These are phyloP conservation scores for Catharus bicknelli DNA, from an alignment of 2,113 vertebrate genomes.

Conservation along the genomic window DNA sequence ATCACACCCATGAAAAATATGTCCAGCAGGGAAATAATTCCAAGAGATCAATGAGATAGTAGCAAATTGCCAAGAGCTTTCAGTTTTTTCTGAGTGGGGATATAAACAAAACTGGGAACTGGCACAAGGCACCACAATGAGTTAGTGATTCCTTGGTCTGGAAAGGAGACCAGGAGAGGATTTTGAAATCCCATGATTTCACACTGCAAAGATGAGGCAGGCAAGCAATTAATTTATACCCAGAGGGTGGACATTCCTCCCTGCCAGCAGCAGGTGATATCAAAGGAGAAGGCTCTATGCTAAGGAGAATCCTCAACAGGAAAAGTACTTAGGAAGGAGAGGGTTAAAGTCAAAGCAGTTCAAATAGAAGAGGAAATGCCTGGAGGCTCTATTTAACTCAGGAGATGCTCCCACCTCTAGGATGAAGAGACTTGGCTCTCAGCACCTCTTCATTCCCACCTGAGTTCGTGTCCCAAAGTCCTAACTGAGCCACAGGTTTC, in stretches of 20 bases:
- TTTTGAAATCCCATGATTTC: background rate
- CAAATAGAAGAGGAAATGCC: background rate
- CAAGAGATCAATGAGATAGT: background rate
- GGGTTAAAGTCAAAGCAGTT: background rate
- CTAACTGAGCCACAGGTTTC: background rate
- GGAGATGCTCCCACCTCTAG: background rate
- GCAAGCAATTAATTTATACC: background rate
- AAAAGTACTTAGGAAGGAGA: background rate
- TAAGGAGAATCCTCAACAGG: background rate
- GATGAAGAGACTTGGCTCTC: background rate
- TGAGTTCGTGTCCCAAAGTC: background rate
- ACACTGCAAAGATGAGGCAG: background rate
- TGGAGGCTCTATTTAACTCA: background rate
- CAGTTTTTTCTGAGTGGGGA: background rate
- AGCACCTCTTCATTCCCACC: background rate
- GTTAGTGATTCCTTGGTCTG: background rate
- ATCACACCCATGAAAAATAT: slow-evolving; percentile 36
- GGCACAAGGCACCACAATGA: background rate
- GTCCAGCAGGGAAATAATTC: background rate
- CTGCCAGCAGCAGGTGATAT: background rate
- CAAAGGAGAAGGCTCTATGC: background rate
- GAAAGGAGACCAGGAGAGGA: background rate
- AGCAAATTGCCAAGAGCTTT: background rate
- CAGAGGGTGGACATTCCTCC: background rate
- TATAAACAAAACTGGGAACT: background rate